Evolutionary conservation across 2,888 invertebrate species (phyloP), one percentile per base, ranked within the genome.

Genomic region (Oligia strigilis): DNA sequence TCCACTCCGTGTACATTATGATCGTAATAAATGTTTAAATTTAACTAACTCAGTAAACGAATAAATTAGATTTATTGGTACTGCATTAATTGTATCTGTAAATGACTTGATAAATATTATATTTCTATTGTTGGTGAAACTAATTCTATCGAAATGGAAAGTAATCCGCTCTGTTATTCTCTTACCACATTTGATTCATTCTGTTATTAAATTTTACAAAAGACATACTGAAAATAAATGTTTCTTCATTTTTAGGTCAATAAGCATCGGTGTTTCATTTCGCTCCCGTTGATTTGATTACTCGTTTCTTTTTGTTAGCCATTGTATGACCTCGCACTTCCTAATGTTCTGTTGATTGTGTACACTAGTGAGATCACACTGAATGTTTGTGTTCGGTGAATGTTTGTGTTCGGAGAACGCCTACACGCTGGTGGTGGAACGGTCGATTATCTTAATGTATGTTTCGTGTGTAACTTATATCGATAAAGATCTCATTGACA

Each of bases 191-290:
- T 96, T 94, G 93, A 97, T 95, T 97, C 95, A 96, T 97, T 97
- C 97, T 97, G 97, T 97, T 97, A 96, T 95, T 95, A 94, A 97
- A 97, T 96, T 97, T 96, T 97, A 97, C 97, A 97, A 97, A 97
- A 97, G 97, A 97, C 97, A 97, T 97, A 97, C 97, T 95, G 97
- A 97, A 97, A 98, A 98, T 98, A 98, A 98, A 98, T 98, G 97
- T 98, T 98, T 97, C 97, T 97, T 97, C 97, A 97, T 97, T 97
- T 97, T 97, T 97, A 97, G 97, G 97, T 97, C 97, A 97, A 97
- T 97, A 97, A 97, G 96, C 93, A 97, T 96, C 94, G 89, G 96
- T 97, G 96, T 97, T 97, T 97, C 93, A 97, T 97, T 97, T 97
- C 77, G 67, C 65, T 29, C 81, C 87, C 49, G 75, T 80, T 84